Evolutionary conservation across 92 coral and sea anemone genomes (phyloP).

Genomic region (Pocillopora grandis): DNA sequence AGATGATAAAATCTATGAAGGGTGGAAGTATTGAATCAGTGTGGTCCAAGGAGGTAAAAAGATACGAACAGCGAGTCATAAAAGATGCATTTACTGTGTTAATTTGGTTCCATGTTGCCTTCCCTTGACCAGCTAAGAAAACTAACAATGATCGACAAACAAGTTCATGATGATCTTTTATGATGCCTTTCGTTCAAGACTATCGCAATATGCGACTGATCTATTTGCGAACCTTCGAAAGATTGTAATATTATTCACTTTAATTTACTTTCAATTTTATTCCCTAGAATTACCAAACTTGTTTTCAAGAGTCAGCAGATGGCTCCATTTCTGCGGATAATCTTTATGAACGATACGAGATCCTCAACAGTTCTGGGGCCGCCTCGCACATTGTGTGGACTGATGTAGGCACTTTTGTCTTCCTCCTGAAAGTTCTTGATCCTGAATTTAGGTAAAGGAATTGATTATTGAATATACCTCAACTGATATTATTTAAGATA

Average conservation of each 20-base stretch:
- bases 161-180: too few species aligned
- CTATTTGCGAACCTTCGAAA: background rate
- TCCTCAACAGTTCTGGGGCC: constrained; percentile 72
- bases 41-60: constrained; percentile 26
- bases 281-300: constrained; percentile 75
- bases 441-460: constrained; percentile 73
- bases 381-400: constrained; percentile 67
- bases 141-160: background rate
- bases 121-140: too few species aligned
- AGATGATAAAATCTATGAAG: constrained; percentile 42
- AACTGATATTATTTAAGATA: too few species aligned
- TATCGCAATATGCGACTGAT: too few species aligned
- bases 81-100: too few species aligned
- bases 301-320: constrained; percentile 52
- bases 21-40: constrained; percentile 62
- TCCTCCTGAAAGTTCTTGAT: constrained; percentile 76
- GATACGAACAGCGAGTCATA: background rate
- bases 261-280: background rate
- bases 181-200: too few species aligned
- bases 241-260: background rate
- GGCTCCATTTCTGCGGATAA: background rate
- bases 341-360: constrained; percentile 73
- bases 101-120: too few species aligned
- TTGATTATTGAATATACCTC: too few species aligned
- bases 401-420: constrained; percentile 72